Evolutionary conservation across 1,140 invertebrate species (phyloP), one percentile per base, ranked within the genome.

Genomic region (Eurosta solidaginis): DNA sequence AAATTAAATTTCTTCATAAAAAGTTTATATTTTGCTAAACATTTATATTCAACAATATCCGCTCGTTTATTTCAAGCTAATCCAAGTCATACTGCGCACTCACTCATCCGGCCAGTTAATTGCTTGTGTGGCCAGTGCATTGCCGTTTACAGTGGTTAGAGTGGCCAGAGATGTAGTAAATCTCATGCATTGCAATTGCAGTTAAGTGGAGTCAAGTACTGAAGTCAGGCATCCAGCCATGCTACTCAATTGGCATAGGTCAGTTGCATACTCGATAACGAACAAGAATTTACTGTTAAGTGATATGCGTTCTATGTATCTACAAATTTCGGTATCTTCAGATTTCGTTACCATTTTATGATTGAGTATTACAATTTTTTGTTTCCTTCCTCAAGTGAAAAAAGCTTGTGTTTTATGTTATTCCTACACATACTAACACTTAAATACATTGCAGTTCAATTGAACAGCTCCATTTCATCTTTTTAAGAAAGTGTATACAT

Each of bases 31-130:
- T 68, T 68, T 7, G 14, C 29, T 20, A 40, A 68, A 29, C 59
- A 68, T 68, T 68, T 68, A 68, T 68, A 40, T 68, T 36, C 59
- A 20, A 40, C 59, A 36, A 68, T 68, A 68, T 68, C 59, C 59
- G 29, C 59, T 68, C 59, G 59, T 68, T 68, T 40, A 68, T 40
- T 22, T 33, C 36, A 4, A 1, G 7, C 33, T 36, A 40, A 68
- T 6, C 29, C 59, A 40, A 63, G 54, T 4, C 54, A 63, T 7
- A 17, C 33, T 22, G 59, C 33, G 59, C 9, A 68, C 33, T 68
- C 33, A 20, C 59, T 36, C 59, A 68, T 29, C n/a, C 59, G 59
- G 17, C 59, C n/a, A 40, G 59, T 68, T 29, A 68, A 68, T 68
- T 68, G 59, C 29, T 68, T 42, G 59, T 68, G 59, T 68, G 59